Evolutionary conservation across 2,888 invertebrate species (phyloP).

Genomic region (Pterobdella sp.): DNA sequence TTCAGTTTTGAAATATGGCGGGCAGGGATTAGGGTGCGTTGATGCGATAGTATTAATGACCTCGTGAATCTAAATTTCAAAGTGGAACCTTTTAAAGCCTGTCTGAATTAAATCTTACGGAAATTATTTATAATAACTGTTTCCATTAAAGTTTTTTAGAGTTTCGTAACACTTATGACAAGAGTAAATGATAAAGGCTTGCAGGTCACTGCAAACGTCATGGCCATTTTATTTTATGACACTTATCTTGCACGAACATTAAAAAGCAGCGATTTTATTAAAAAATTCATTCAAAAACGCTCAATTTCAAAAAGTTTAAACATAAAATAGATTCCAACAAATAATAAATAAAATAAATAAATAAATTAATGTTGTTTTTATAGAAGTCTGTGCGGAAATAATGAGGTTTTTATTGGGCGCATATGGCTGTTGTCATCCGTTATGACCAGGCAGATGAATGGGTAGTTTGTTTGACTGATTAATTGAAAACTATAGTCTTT

Average conservation of each 20-base stretch:
- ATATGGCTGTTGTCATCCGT: neutral
- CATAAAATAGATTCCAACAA: too few species aligned
- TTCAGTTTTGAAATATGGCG: neutral
- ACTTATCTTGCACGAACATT: too few species aligned
- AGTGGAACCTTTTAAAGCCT: neutral
- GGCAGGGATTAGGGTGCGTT: neutral
- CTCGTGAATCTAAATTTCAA: constrained; percentile 4
- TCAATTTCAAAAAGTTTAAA: too few species aligned
- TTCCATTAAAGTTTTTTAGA: too few species aligned
- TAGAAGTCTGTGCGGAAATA: neutral
- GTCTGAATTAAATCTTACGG: neutral
- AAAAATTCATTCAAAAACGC: too few species aligned
- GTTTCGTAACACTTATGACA: too few species aligned
- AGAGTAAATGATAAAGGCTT: too few species aligned
- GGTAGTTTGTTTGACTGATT: neutral
- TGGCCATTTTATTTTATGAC: too few species aligned
- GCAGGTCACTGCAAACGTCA: too few species aligned
- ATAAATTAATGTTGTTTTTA: neutral
- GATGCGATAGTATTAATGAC: constrained; percentile 4
- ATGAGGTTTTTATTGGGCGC: neutral
- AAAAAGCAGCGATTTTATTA: too few species aligned
- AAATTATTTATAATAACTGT: too few species aligned
- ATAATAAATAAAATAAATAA: too few species aligned
- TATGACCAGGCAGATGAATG: neutral
- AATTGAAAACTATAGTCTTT: neutral